Evolutionary conservation across 2,888 invertebrate species (phyloP).

Genomic region (Geotrupes spiniger): DNA sequence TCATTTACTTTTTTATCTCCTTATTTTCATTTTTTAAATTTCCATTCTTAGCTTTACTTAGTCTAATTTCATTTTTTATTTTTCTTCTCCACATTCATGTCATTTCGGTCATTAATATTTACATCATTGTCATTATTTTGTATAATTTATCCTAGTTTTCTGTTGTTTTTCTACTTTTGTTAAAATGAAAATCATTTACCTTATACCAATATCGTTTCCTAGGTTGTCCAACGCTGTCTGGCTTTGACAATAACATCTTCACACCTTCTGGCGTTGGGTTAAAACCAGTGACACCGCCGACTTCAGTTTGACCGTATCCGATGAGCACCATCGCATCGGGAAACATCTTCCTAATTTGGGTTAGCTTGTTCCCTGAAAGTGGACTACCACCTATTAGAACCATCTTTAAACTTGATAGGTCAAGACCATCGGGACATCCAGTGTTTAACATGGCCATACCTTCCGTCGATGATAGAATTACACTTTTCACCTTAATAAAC

Average conservation of each 20-base stretch:
- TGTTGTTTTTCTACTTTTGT: no score
- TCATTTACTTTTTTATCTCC: no score
- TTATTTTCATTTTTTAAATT: no score
- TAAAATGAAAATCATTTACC: slow-evolving; percentile 23
- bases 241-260: slow-evolving; percentile 30
- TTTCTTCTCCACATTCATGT: no score
- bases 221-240: slow-evolving; percentile 33
- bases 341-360: slow-evolving; percentile 37
- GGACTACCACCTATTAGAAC: slow-evolving; percentile 38
- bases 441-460: slow-evolving; percentile 34
- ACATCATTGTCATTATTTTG: no score
- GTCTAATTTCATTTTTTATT: no score
- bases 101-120: no score
- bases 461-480: slow-evolving; percentile 36
- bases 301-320: slow-evolving; percentile 44
- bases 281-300: slow-evolving; percentile 34
- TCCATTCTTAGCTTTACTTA: no score
- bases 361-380: slow-evolving; percentile 31
- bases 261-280: slow-evolving; percentile 26
- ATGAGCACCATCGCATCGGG: slow-evolving; percentile 40
- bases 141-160: no score
- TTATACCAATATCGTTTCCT: slow-evolving; percentile 34
- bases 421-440: slow-evolving; percentile 38
- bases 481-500: slow-evolving; percentile 30
- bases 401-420: slow-evolving; percentile 36